These are phyloP conservation scores for Mareca strepera DNA, from an alignment of 2,797 vertebrate genomes.

Conservation along the genomic window DNA sequence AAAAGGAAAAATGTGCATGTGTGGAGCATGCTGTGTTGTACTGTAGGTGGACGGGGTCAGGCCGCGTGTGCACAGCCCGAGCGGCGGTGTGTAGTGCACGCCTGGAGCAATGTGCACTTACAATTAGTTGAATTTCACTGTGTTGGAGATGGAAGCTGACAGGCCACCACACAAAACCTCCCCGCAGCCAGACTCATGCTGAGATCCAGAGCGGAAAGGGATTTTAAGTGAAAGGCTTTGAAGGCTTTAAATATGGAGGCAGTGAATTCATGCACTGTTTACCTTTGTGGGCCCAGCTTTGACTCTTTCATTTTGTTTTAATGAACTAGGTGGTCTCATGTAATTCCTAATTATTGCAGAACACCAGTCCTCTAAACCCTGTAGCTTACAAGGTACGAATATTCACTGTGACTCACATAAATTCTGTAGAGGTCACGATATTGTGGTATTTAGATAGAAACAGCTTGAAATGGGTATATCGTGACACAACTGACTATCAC, in stretches of 20 bases:
- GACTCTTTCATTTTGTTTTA: conserved; percentile 64
- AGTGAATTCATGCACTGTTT: conserved; percentile 69
- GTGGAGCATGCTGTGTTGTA: background rate
- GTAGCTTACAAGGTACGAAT: conserved; percentile 6
- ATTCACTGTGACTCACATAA: background rate
- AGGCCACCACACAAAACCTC: conserved; percentile 75
- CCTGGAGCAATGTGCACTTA: conserved; percentile 63
- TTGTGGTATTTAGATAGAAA: background rate
- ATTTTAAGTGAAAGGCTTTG: conserved; percentile 70
- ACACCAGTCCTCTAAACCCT: background rate
- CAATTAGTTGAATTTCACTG: conserved; percentile 73
- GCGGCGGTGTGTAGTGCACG: conserved; percentile 5
- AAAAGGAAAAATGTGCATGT: background rate
- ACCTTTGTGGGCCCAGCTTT: conserved; percentile 64
- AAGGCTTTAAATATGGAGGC: conserved; percentile 61
- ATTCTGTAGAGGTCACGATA: background rate
- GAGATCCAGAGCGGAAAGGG: conserved; percentile 71
- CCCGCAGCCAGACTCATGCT: conserved; percentile 72
- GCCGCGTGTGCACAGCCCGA: background rate
- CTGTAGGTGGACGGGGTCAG: background rate
- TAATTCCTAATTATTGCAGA: conserved; percentile 44
- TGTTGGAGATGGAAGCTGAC: conserved; percentile 76
- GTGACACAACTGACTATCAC: background rate
- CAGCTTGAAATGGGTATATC: background rate
- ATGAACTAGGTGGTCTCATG: conserved; percentile 68